These are phyloP conservation scores for Alca torda DNA, from an alignment of 2,797 vertebrate species.

Conservation along the genomic window DNA sequence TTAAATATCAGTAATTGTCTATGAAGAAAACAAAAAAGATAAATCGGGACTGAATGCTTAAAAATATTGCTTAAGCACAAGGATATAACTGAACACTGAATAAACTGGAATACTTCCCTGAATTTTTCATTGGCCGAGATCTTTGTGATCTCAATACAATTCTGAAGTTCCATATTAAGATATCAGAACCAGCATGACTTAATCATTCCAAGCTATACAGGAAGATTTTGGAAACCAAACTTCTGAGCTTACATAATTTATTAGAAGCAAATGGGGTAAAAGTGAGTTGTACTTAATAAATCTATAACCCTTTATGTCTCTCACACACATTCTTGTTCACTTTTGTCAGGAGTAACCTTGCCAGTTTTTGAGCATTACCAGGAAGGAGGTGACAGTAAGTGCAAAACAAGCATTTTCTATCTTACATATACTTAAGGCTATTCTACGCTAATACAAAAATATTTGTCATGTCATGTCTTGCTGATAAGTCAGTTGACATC, in stretches of 20 bases:
- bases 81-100: not conserved
- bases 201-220: not conserved
- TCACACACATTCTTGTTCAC: not conserved
- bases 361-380: slow-evolving; percentile 99
- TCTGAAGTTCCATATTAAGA: not conserved
- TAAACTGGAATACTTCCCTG: not conserved
- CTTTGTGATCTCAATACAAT: not conserved
- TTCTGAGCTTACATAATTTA: not conserved
- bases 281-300: not conserved
- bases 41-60: not conserved
- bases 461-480: not conserved
- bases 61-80: not conserved
- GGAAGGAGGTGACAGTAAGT: slow-evolving; percentile 98
- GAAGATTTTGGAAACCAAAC: not conserved
- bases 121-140: not conserved
- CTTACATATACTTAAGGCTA: not conserved
- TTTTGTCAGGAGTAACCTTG: slow-evolving; percentile 89
- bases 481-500: not conserved
- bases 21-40: not conserved
- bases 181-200: not conserved
- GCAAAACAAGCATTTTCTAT: not conserved
- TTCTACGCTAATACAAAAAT: not conserved
- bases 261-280: not conserved
- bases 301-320: not conserved
- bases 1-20: not conserved